Conservation (phyloP, 2,797 vertebrate species). For the Monodelphis domestica region DNA sequence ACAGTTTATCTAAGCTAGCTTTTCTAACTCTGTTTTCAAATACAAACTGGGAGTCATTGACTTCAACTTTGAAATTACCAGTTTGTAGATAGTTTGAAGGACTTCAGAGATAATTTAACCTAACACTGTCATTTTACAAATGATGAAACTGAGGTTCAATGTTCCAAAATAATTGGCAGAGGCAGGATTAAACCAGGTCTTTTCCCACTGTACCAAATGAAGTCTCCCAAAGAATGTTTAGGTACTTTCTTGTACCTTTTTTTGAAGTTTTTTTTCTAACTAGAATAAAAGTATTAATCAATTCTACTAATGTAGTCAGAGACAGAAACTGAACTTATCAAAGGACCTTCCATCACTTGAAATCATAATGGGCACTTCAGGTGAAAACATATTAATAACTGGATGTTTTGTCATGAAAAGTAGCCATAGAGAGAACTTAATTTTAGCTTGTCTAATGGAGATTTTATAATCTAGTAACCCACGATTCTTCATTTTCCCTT, state of each 20-base stretch:
- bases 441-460: constrained; percentile 64
- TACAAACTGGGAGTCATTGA: background rate
- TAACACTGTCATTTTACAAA: background rate
- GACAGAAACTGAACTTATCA: background rate
- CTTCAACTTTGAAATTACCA: background rate
- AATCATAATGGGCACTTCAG: constrained; percentile 20
- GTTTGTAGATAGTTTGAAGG: background rate
- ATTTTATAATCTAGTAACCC: constrained; percentile 28
- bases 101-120: no score
- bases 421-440: background rate
- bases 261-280: background rate
- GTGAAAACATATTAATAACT: constrained; percentile 27
- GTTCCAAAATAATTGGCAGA: background rate
- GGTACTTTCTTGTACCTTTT: background rate
- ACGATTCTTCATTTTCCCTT: constrained; percentile 54
- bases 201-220: background rate
- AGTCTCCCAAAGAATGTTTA: background rate
- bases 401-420: background rate
- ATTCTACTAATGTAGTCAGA: background rate
- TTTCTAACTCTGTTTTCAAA: background rate
- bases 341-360: background rate
- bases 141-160: no score
- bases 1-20: background rate
- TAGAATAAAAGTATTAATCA: background rate
- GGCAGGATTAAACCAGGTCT: background rate